phyloP scores from a whole-genome alignment of 2,113 vertebrate species.

The Melozone crissalis region DNA sequence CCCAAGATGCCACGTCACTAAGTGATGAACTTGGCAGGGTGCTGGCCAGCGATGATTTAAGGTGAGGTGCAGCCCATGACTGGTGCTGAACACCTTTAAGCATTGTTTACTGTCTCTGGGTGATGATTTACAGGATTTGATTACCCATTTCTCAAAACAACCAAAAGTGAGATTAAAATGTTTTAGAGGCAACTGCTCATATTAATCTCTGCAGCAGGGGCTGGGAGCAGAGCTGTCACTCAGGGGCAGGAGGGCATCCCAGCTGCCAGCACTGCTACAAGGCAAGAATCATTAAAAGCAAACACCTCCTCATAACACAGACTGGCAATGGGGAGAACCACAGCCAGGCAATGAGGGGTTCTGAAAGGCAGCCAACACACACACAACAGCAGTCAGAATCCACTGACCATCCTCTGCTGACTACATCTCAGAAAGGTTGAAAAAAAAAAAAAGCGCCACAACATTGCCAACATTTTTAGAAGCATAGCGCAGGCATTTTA shows the following conservation, averaged over 20 bases:
- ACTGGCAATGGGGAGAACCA: not conserved
- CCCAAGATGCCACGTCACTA: not conserved
- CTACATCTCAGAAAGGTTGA: not conserved
- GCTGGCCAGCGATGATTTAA: not conserved
- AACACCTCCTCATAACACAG: not conserved
- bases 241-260: conserved; percentile 9
- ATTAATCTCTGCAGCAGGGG: conserved; percentile 68
- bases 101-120: conserved; percentile 51
- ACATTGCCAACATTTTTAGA: not conserved
- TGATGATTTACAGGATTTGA: conserved; percentile 64
- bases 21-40: not conserved
- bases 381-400: conserved; percentile 9
- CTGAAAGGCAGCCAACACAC: not conserved
- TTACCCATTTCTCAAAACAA: conserved; percentile 63
- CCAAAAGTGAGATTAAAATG: conserved; percentile 70
- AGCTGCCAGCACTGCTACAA: conserved; percentile 52
- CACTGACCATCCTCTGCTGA: not conserved
- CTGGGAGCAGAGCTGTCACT: conserved; percentile 48
- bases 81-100: not conserved
- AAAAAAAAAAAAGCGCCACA: not conserved
- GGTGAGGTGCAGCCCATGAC: not conserved
- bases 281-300: conserved; percentile 52
- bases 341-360: not conserved
- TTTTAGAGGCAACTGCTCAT: conserved; percentile 53
- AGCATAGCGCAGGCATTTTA: not conserved